Base-by-base conservation (phyloP, 2,888 invertebrate species). In the Linnaemya tessellans region DNA sequence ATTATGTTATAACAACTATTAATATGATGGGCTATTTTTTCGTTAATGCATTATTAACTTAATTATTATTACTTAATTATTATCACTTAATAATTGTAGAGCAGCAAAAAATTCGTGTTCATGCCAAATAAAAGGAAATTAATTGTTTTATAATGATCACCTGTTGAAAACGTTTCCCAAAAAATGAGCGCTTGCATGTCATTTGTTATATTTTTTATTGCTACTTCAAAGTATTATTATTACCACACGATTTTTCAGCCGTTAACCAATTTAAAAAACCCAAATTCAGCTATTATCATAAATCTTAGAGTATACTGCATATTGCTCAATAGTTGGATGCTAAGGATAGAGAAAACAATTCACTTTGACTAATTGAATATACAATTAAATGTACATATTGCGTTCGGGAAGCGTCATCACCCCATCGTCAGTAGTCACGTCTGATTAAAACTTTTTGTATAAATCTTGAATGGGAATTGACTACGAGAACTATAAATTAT, bases 101-200 rank as follows among this genome's bases (percentile, higher is more conserved):
- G 30, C 22, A 41, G 49, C 64, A 64, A 62, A 18, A 25, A 51
- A 22, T 41, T 67, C 38, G 25, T 51, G 64, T 65, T 65, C 65
- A 67, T 67, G 65, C 56, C 56, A 65, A 67, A 56, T 20, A 67
- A 60, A 54, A 25, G 35, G 9, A 20, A 38, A 38, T 71, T 80
- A 71, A 80, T 80, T 80, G 71, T 71, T 80, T 73, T 80, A 80
- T 46, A 73, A 56, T 80, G 71, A 71, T 65, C 80, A 80, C 80
- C 80, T 80, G 71, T 80, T 80, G 80, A 65, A 71, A 60, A 30
- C 25, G 41, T 64, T 80, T 46, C 43, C 65, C 65, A 22, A 54
- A 58, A 49, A 25, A 38, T 11, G 10, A 22, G 0, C 41, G 70
- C n/a, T 11, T 64, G n/a, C n/a, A 38, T 67, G 54, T 67, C 25